Base-by-base conservation (phyloP, 2,888 invertebrate species). In the Xestia sexstrigata region DNA sequence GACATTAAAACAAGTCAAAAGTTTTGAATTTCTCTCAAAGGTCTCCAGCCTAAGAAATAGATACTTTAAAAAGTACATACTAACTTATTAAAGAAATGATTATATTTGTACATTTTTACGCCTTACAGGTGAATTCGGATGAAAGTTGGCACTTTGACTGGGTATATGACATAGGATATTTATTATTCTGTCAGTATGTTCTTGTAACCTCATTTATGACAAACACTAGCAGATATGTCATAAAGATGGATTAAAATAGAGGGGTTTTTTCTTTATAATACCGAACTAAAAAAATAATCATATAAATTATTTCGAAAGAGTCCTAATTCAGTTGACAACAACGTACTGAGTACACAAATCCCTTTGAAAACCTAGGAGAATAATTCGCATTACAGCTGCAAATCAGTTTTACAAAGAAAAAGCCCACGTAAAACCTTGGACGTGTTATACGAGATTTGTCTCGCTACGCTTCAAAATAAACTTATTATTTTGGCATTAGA, bases 401-500 rank as follows among this genome's bases (percentile, higher is more conserved):
- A 73, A 78, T 49, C 11, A 74, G 42, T 26, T 55, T 74, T 73
- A 42, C 30, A 55, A 78, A 63, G 30, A 55, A 26, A 78, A 81
- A 49, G 1, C n/a, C 9, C 4, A 8, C n/a, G 15, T 13, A 23
- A 81, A 47, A 45, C 30, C 8, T 49, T 17, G 15, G 5, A 47
- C 45, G 26, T 55, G 45, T 52, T 45, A 49, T 8, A 55, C 4
- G 69, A 47, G 55, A 80, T 63, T 80, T 65, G 13, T 74, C 35
- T 49, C 26, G 35, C 26, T 77, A 49, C 23, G 47, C 47, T 58
- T 26, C 55, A 58, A 78, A 47, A 58, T 65, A 81, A 74, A 81
- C 30, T 58, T 63, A 65, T 81, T 78, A 74, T 55, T 65, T 81
- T n/a, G 42, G 47, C 13, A 74, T 81, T 78, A 80, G 0, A 80